A percentile compares a stretch with the other conserved stretches of the same genome.
Evolutionary conservation across 2,797 vertebrate genomes (phyloP).

Genomic region (Rhabdomys pumilio): DNA sequence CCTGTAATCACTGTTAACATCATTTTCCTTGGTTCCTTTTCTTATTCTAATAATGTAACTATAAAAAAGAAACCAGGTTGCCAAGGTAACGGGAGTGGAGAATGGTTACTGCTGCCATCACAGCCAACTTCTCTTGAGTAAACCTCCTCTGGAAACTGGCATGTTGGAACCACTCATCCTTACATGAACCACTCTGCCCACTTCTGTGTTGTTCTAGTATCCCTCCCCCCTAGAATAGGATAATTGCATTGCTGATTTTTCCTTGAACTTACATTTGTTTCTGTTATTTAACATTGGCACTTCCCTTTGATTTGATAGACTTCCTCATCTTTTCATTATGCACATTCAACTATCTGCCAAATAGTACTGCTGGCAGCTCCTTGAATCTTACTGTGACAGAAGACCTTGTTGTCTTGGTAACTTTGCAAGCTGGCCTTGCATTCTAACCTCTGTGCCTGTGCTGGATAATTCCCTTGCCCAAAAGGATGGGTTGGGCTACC

Average conservation of each 20-base stretch:
- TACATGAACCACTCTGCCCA: not conserved
- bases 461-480: not conserved
- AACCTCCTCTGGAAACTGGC: not conserved
- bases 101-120: not conserved
- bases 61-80: constrained; percentile 2
- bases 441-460: not conserved
- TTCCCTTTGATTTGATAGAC: not conserved
- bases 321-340: not conserved
- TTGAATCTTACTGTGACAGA: not conserved
- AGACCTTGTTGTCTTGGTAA: not conserved
- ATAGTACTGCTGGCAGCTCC: not conserved
- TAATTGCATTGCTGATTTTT: not conserved
- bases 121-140: constrained; percentile 6
- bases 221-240: fast-evolving
- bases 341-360: not conserved
- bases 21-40: constrained; percentile 36
- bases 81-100: not conserved
- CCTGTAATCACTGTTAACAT: constrained; percentile 1
- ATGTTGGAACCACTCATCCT: not conserved
- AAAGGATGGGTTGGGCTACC: not conserved
- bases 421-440: not conserved
- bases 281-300: not conserved
- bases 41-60: constrained; percentile 21
- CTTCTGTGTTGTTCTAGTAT: not conserved
- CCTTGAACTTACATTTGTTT: constrained; percentile 27